Base-by-base conservation (phyloP, 1,140 invertebrate species). In the Drosophila tani region DNA sequence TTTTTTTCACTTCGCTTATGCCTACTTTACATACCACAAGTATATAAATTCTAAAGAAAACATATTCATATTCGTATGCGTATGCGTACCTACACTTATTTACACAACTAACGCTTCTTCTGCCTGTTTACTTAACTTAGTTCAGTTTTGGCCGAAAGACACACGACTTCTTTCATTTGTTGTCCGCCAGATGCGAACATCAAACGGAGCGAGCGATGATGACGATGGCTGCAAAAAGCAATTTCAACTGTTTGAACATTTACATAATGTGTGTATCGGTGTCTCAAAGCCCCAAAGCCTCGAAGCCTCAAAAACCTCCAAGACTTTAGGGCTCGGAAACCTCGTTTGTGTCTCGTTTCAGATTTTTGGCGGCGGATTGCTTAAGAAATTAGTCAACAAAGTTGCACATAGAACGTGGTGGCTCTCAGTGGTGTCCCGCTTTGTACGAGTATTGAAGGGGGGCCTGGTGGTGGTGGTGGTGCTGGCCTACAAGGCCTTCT, bases 351-450 rank as follows among this genome's bases (percentile, higher is more conserved):
- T 63, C 41, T 56, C 29, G 40, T 81, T 83, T 67, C 64, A 63
- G 41, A 35, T 67, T 32, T 81, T 84, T 85, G 78, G 81, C 75
- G 75, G 86, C 71, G 63, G 70, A 85, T 88, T 91, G 85, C 85
- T 90, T 90, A 90, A 90, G 75, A 91, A 90, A 90, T 91, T 90
- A 90, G 86, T 90, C 82, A 90, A 90, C 85, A 90, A 90, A 82
- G 84, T 90, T 88, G 85, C 82, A 85, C 84, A 84, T 66, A 84
- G 84, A 88, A 81, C 82, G 78, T 79, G 74, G 62, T 56, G 47
- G 64, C 68, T 81, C 41, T 65, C 41, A 60, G 49, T 49, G 62
- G 58, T 68, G 58, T 50, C 81, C 75, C 78, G 82, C 79, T 64
- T 76, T 82, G 80, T 81, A 83, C 77, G 77, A 87, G 79, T 87